Percentiles rank a stretch among this genome's conserved stretches.
phyloP scores from a whole-genome alignment of 2,113 vertebrate genomes.

The Eudyptes chrysolophus region DNA sequence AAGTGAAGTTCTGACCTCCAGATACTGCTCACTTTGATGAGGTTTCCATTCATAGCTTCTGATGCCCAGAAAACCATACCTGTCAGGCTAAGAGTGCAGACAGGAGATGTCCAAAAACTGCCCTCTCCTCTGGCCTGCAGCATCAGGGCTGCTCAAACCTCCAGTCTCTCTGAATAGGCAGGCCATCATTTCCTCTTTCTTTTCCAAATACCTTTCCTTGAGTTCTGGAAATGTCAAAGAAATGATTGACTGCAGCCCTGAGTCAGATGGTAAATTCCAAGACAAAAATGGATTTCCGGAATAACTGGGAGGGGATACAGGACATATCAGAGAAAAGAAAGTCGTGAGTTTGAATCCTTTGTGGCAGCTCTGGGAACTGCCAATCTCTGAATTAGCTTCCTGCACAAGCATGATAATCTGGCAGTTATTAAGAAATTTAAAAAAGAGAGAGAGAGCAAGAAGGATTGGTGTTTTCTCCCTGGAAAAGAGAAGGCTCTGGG shows the following conservation, averaged over 20 bases:
- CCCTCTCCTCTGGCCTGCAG: neutral
- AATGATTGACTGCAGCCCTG: neutral
- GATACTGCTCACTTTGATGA: rapidly evolving
- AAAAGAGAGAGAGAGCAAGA: neutral
- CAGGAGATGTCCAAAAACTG: neutral
- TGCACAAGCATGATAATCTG: neutral
- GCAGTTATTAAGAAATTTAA: neutral
- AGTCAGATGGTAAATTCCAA: neutral
- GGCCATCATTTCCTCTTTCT: neutral
- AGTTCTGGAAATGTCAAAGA: neutral
- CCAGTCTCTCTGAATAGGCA: rapidly evolving
- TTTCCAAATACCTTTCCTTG: neutral
- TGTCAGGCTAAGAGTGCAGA: neutral
- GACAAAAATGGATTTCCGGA: neutral
- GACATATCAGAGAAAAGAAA: neutral
- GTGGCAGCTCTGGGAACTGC: neutral
- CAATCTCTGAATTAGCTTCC: neutral
- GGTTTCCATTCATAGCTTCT: neutral
- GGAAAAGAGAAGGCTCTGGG: neutral
- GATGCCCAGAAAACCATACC: neutral
- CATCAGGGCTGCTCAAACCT: neutral
- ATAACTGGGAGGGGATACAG: neutral
- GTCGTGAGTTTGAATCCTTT: neutral
- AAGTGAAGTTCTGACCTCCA: neutral
- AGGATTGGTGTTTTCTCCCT: neutral